These are phyloP conservation scores for Notamacropus eugenii DNA, from an alignment of 2,797 vertebrate genomes.

Conservation along the genomic window DNA sequence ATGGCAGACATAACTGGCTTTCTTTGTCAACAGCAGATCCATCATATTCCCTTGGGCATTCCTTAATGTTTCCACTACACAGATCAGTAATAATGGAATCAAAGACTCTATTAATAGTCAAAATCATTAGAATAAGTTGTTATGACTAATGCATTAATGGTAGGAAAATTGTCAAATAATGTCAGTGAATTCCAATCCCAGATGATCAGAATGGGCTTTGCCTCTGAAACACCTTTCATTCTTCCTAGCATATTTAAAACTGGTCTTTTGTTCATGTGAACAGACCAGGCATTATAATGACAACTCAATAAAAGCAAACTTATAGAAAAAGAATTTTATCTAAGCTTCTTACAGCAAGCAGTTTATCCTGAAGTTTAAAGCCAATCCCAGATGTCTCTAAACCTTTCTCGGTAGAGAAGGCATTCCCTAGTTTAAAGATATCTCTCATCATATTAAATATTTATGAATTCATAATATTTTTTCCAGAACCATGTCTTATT, in stretches of 20 bases:
- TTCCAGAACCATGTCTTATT: slow-evolving; percentile 71
- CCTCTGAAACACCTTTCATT: slow-evolving; percentile 49
- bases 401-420: slow-evolving; percentile 73
- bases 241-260: slow-evolving; percentile 60
- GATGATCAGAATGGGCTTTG: slow-evolving; percentile 45
- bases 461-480: slow-evolving; percentile 80
- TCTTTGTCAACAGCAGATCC: not conserved
- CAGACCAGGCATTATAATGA: slow-evolving; percentile 51
- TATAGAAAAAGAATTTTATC: slow-evolving; percentile 60
- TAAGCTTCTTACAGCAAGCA: slow-evolving; percentile 66
- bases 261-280: slow-evolving; percentile 48
- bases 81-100: not conserved
- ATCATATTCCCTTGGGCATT: not conserved
- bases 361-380: slow-evolving; percentile 73
- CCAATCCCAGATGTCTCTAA: slow-evolving; percentile 75
- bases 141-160: slow-evolving; percentile 18
- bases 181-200: slow-evolving; percentile 55
- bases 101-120: not conserved
- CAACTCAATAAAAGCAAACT: slow-evolving; percentile 74
- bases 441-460: slow-evolving; percentile 71
- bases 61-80: not conserved
- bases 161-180: slow-evolving; percentile 23
- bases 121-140: not conserved
- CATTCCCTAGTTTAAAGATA: slow-evolving; percentile 78
- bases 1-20: not conserved